A percentile compares a stretch with the other conserved stretches of the same genome.
phyloP scores from a whole-genome alignment of 2,888 invertebrate genomes.

The Podabrus alpinus region DNA sequence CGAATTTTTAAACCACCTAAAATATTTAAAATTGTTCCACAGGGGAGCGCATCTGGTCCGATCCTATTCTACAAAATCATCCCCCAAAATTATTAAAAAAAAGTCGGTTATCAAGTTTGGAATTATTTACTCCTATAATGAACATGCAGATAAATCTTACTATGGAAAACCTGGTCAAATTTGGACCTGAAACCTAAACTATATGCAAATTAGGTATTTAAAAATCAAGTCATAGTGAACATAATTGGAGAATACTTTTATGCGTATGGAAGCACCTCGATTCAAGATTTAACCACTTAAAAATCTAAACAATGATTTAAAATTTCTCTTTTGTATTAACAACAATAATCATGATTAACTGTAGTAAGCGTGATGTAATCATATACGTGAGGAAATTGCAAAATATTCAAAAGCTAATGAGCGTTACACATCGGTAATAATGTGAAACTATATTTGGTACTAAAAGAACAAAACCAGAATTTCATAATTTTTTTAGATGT shows the following conservation, averaged over 20 bases:
- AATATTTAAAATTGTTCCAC: not conserved
- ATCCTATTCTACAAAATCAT: not conserved
- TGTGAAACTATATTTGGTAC: constrained; percentile 10
- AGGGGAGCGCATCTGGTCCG: not conserved
- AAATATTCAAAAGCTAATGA: constrained; percentile 19
- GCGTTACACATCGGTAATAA: constrained; percentile 15
- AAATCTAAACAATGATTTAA: not conserved
- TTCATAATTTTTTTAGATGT: not conserved
- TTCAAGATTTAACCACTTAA: not conserved
- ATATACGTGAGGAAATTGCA: constrained; percentile 20
- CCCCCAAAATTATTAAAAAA: too few species aligned
- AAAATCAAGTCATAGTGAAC: not conserved
- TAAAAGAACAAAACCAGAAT: constrained; percentile 1
- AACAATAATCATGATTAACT: constrained; percentile 13
- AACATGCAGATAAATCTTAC: not conserved
- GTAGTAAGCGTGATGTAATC: constrained; percentile 9
- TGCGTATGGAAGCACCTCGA: not conserved
- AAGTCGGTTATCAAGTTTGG: not conserved
- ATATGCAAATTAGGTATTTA: not conserved
- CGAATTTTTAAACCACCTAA: too few species aligned
- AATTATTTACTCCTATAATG: not conserved
- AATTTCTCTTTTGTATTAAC: constrained; percentile 13
- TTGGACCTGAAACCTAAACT: not conserved
- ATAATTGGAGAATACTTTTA: not conserved
- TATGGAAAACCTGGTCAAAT: not conserved